Evolutionary conservation across 2,797 vertebrate species (phyloP).

Genomic region (Moxostoma hubbsi): DNA sequence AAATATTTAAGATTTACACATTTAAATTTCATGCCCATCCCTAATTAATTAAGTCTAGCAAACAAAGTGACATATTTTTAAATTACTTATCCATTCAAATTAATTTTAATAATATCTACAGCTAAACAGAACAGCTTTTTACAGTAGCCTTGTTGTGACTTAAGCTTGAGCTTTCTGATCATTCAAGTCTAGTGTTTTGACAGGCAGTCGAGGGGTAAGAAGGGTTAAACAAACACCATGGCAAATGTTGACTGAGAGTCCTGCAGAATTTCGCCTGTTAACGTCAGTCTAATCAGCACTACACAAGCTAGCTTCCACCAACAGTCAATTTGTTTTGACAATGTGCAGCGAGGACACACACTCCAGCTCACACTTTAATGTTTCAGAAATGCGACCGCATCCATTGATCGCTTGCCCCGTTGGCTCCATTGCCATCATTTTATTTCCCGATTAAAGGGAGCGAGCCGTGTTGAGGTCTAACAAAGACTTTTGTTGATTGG

Average conservation of each 20-base stretch:
- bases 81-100: background rate
- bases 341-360: conserved; percentile 33
- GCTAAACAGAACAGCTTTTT: conserved; percentile 8
- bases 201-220: conserved; percentile 8
- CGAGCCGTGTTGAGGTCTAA: conserved; percentile 7
- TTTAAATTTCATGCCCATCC: too few species aligned
- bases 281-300: conserved; percentile 51
- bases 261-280: conserved; percentile 37
- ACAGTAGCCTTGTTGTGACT: background rate
- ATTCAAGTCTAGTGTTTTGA: conserved; percentile 15
- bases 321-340: conserved; percentile 54
- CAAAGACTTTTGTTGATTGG: conserved; percentile 4
- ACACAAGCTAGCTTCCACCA: conserved; percentile 41
- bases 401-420: conserved; percentile 37
- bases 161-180: conserved; percentile 7
- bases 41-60: too few species aligned
- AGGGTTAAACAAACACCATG: conserved; percentile 40
- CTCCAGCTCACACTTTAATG: conserved; percentile 56
- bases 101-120: background rate
- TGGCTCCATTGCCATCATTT: conserved; percentile 45
- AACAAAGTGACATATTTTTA: too few species aligned
- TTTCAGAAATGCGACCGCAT: conserved; percentile 36
- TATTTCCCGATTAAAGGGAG: conserved; percentile 32
- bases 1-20: too few species aligned
- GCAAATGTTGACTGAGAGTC: conserved; percentile 44